Conservation (phyloP, 2,888 invertebrate genomes). For the Sympetrum striolatum region DNA sequence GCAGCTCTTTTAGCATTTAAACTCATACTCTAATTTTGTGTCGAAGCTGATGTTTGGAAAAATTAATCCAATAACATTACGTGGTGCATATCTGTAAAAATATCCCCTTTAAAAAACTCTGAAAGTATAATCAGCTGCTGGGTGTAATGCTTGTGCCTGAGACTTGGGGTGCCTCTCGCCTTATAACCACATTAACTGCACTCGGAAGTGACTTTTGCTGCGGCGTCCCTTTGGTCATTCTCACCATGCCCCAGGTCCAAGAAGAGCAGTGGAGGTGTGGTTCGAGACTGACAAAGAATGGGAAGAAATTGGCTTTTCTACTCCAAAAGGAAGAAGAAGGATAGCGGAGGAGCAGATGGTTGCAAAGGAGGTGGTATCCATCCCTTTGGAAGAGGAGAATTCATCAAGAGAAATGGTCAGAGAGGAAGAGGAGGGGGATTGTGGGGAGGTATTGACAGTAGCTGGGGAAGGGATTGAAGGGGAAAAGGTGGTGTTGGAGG, state of each 20-base stretch:
- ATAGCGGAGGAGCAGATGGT: conserved; percentile 8
- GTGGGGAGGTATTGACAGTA: background rate
- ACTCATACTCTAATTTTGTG: background rate
- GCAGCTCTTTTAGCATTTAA: background rate
- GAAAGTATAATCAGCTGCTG: background rate
- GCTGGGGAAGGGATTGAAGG: background rate
- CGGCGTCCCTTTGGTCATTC: background rate
- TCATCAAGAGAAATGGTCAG: background rate
- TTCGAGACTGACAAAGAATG: conserved; percentile 26
- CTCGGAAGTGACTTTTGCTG: conserved; percentile 19
- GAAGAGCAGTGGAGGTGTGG: conserved; percentile 36
- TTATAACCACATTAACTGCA: conserved; percentile 1
- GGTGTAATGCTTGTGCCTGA: conserved; percentile 7
- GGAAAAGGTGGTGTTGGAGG: background rate
- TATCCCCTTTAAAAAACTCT: background rate
- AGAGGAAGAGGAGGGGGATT: background rate
- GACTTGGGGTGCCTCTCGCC: background rate
- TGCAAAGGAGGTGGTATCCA: conserved; percentile 49
- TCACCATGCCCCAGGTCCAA: conserved; percentile 32
- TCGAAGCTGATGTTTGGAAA: background rate
- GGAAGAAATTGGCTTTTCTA: conserved; percentile 43
- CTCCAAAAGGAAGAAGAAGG: conserved; percentile 44
- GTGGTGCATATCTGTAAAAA: background rate
- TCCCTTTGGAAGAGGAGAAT: conserved; percentile 5
- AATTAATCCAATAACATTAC: background rate